A percentile compares a stretch with the other conserved stretches of the same genome.
phyloP scores from a whole-genome alignment of 2,113 vertebrate species.

The Mystacornis crossleyi region DNA sequence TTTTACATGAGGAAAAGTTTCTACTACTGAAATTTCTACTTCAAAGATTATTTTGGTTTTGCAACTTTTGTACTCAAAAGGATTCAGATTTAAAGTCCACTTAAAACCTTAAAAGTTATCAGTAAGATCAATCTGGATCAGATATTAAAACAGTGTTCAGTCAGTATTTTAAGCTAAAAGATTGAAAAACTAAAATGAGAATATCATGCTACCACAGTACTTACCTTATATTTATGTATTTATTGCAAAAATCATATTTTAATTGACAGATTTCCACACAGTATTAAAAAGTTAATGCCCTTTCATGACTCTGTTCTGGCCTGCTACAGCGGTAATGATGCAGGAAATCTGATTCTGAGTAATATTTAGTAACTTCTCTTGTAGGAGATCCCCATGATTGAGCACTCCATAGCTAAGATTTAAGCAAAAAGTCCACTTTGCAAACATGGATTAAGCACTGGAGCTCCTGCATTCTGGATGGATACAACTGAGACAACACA shows the following conservation, averaged over 20 bases:
- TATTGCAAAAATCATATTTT: background rate
- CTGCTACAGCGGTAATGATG: background rate
- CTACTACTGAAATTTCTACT: background rate
- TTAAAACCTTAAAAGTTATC: background rate
- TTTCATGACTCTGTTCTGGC: background rate
- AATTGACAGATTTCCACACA: background rate
- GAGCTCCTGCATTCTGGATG: background rate
- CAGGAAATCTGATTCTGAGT: background rate
- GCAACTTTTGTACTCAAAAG: background rate
- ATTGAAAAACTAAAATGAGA: background rate
- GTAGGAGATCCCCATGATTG: rapidly evolving
- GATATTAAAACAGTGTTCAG: background rate
- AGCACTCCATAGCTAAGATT: background rate
- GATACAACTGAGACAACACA: background rate
- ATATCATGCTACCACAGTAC: background rate
- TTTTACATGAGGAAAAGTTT: background rate
- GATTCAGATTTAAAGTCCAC: background rate
- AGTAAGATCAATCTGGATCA: background rate
- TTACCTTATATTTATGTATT: background rate
- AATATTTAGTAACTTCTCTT: background rate
- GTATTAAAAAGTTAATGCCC: background rate
- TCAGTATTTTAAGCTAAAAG: background rate
- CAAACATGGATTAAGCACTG: background rate
- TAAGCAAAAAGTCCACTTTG: background rate
- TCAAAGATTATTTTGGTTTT: background rate